Evolutionary conservation across 2,113 vertebrate species (phyloP).

Genomic region (Saimiri boliviensis): DNA sequence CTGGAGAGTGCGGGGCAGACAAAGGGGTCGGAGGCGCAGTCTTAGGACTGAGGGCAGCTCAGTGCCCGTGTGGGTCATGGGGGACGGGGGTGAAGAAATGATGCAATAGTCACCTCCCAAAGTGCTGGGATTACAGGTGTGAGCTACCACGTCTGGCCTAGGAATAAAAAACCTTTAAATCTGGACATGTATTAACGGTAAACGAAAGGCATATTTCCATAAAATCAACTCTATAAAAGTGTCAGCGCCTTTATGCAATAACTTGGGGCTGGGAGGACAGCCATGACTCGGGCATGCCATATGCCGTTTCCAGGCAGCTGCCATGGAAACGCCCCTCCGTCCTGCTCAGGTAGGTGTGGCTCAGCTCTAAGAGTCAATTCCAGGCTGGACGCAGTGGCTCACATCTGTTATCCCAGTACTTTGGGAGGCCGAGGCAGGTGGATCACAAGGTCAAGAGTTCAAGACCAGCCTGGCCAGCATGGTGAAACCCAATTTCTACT

Average conservation of each 20-base stretch:
- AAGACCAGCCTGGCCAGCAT: too few species aligned
- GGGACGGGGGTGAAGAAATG: background rate
- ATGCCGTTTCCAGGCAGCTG: background rate
- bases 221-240: background rate
- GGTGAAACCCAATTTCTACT: too few species aligned
- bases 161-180: background rate
- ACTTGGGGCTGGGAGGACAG: fast-evolving
- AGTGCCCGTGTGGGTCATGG: fast-evolving
- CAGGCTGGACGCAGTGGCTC: too few species aligned
- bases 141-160: too few species aligned
- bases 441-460: too few species aligned
- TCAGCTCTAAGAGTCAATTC: background rate
- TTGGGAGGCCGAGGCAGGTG: too few species aligned
- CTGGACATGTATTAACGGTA: background rate
- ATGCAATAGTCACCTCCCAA: background rate
- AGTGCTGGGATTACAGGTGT: too few species aligned
- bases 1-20: background rate
- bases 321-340: background rate
- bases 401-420: too few species aligned
- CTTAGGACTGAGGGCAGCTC: background rate
- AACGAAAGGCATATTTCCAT: background rate
- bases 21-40: too few species aligned
- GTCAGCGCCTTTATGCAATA: background rate
- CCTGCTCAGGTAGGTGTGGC: background rate
- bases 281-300: background rate